Evolutionary conservation across 2,888 invertebrate species (phyloP).

Genomic region (Amphipoea lucens): DNA sequence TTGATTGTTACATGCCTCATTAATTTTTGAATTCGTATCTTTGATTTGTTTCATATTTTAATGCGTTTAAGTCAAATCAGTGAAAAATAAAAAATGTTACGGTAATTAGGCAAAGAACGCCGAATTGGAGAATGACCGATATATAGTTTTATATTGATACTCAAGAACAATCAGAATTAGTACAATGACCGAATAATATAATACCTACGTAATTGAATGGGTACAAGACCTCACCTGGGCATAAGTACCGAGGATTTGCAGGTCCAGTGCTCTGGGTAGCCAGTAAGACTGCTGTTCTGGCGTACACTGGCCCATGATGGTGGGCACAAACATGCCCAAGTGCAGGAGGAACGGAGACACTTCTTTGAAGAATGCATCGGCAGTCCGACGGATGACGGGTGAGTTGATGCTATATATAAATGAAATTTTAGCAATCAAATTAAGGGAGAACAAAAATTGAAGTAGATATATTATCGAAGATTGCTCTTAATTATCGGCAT

Average conservation of each 20-base stretch:
- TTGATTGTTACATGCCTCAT: no score
- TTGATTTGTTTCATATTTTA: no score
- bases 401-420: slow-evolving; percentile 65
- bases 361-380: slow-evolving; percentile 92
- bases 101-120: no score
- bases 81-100: no score
- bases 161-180: background rate
- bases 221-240: slow-evolving; percentile 92
- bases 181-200: background rate
- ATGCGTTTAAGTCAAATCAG: no score
- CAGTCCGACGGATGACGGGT: slow-evolving; percentile 74
- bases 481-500: background rate
- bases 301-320: slow-evolving; percentile 96
- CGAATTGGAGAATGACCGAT: no score
- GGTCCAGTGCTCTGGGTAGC: slow-evolving; percentile 94
- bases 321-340: slow-evolving; percentile 97
- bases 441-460: background rate
- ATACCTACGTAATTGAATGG: background rate
- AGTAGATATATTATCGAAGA: no score
- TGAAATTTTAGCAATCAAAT: background rate
- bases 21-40: no score
- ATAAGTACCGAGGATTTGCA: slow-evolving; percentile 97
- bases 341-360: slow-evolving; percentile 94
- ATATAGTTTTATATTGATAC: no score
- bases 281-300: slow-evolving; percentile 96